Evolutionary conservation across 2,113 vertebrate genomes (phyloP), one percentile per base, ranked within the genome.

Genomic region (Clarias magur): DNA sequence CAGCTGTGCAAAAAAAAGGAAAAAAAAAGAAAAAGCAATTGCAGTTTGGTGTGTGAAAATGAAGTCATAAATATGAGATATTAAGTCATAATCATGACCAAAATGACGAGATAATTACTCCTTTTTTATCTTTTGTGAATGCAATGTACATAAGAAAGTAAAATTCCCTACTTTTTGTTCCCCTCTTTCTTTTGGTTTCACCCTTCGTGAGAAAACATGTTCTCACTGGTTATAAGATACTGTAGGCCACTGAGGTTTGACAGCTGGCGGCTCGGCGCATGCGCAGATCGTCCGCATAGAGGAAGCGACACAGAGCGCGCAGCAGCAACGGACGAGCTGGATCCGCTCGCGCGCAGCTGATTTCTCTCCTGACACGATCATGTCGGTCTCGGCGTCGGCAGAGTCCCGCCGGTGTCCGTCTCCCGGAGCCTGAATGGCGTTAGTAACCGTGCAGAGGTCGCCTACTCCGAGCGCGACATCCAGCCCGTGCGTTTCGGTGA

Each of bases 391-490:
- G 88, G 87, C 91, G 91, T 83, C 90, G 91, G 90, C 92, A 70
- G 75, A 56, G 34, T 89, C 85, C 82, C 90, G 60, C 87, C 92
- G 92, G 87, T 91, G 81, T 93, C 92, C 88, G 91, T 83, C 87
- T 91, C 86, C 90, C 88, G 91, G 90, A 88, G 91, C 93, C 95
- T 95, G 96, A 94, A 98, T 98, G 97, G 97, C 97, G 95, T 93
- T 99, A 93, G 97, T 99, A 87, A 98, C 97, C 87, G 97, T 98
- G 86, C 97, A 98, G 95, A 96, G 97, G 90, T 98, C 97, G 84
- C 97, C 97, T 85, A 98, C 97, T 91, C 97, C 97, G 92, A 99
- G 97, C 95, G 96, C 96, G 87, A 97, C 96, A 92, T 98, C 97
- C 94, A 99, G 97, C 93, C 97, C 97, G 88, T 96, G 95, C 91